Percentiles rank a stretch among this genome's conserved stretches.
These are phyloP conservation scores for Alauda arvensis DNA, from an alignment of 2,797 vertebrate species.

Conservation along the genomic window DNA sequence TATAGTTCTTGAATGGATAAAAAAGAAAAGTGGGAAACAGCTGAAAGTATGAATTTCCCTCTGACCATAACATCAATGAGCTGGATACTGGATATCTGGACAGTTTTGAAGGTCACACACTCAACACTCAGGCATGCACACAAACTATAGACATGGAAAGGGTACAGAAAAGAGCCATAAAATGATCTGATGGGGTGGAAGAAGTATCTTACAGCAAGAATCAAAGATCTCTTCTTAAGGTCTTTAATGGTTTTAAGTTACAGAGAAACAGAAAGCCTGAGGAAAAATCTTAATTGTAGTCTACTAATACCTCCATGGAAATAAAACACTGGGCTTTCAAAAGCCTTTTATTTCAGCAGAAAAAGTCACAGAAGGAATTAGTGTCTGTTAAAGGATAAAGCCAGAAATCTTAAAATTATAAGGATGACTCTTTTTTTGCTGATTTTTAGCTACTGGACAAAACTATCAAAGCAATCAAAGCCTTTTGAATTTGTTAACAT, in stretches of 20 bases:
- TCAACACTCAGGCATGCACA: background rate
- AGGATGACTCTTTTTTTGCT: background rate
- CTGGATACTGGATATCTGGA: too few relatives aligned
- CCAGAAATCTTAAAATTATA: background rate
- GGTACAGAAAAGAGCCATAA: background rate
- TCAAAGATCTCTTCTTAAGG: background rate
- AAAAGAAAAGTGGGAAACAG: background rate
- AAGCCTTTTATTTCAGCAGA: background rate
- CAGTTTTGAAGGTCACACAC: background rate
- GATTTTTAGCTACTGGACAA: background rate
- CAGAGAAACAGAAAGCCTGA: background rate
- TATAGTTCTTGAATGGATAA: background rate
- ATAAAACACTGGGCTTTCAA: background rate
- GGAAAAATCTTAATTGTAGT: background rate
- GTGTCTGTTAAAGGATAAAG: background rate
- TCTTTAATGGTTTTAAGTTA: background rate
- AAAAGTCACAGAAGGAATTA: background rate
- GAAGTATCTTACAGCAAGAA: background rate
- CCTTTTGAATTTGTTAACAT: background rate
- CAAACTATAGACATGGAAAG: background rate
- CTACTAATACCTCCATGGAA: background rate
- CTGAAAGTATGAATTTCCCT: background rate
- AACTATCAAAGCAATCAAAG: background rate
- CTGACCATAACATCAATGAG: background rate
- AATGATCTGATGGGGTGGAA: background rate